Base-by-base conservation (phyloP, 1,140 invertebrate species). In the Penaeus japonicus region DNA sequence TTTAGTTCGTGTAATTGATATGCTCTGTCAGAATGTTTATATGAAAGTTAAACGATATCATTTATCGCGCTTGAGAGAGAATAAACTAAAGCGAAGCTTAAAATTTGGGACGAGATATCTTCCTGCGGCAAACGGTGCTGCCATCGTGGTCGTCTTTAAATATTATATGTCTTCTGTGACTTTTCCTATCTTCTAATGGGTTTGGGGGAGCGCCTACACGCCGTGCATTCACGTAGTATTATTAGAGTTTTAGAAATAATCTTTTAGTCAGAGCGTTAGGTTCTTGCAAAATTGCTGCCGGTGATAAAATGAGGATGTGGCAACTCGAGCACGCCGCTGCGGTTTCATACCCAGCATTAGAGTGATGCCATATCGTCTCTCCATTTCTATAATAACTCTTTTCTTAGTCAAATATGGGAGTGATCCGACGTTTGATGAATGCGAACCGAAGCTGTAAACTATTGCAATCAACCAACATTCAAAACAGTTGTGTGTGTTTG, bases 101-200 rank as follows among this genome's bases (percentile, higher is more conserved):
- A 85, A 85, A 47, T 78, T 85, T 85, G 84, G 84, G 84, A 78
- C 84, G 73, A 73, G 84, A 85, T 73, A 85, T 54, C 55, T 75
- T 81, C 24, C 35, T 87, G 85, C 85, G 85, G 85, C 85, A 87
- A 87, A 87, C 85, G 77, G 85, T 81, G 73, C 54, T 85, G 84
- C 84, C 84, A 73, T 65, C 85, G 30, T 35, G 32, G 78, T 70
- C 32, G 57, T 54, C 85, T 87, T 85, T 78, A 59, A 85, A 85
- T 85, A 85, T 78, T 85, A 85, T 59, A 85, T 85, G 75, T 85
- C 47, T 57, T 85, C 84, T 84, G 55, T 39, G 53, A 53, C 75
- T 17, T 30, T 59, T 30, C 54, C 53, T 78, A n/a, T n/a, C 54
- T 22, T 20, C 65, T 30, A 24, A 54, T 53, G 22, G 70, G 62